Percentiles rank a stretch among this genome's conserved stretches.
These are phyloP conservation scores for Drosophila bunnanda DNA, from an alignment of 2,888 invertebrate genomes.

Conservation along the genomic window DNA sequence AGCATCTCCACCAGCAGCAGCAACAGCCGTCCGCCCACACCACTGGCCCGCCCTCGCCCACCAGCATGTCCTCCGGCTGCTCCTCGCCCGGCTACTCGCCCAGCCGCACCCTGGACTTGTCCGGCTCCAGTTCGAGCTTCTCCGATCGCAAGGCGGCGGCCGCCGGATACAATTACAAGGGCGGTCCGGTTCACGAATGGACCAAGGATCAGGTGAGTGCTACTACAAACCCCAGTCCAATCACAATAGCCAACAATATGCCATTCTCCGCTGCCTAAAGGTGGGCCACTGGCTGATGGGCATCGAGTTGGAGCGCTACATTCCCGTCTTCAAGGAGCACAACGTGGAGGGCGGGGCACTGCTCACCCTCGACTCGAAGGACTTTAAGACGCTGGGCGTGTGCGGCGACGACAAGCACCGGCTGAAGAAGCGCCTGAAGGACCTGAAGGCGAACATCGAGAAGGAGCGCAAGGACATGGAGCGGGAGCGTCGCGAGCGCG, in stretches of 20 bases:
- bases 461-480: constrained; percentile 91
- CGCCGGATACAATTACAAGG: constrained; percentile 87
- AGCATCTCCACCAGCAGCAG: constrained; percentile 84
- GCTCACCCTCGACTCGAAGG: constrained; percentile 94
- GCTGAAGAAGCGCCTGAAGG: constrained; percentile 94
- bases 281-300: constrained; percentile 96
- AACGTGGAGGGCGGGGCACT: constrained; percentile 94
- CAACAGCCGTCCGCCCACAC: constrained; percentile 83
- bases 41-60: constrained; percentile 88
- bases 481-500: constrained; percentile 92
- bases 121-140: constrained; percentile 87
- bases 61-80: constrained; percentile 88
- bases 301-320: constrained; percentile 94
- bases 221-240: background rate
- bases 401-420: constrained; percentile 92
- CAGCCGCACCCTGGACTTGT: constrained; percentile 86
- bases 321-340: constrained; percentile 93
- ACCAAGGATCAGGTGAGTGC: constrained; percentile 89
- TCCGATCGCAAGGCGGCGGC: constrained; percentile 87
- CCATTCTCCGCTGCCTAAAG: constrained; percentile 84
- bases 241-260: background rate
- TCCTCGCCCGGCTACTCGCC: constrained; percentile 86
- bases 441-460: constrained; percentile 90
- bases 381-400: constrained; percentile 94
- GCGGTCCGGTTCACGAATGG: constrained; percentile 91